Evolutionary conservation across 1,140 invertebrate genomes (phyloP).

Genomic region (Drosophila lacteicornis): DNA sequence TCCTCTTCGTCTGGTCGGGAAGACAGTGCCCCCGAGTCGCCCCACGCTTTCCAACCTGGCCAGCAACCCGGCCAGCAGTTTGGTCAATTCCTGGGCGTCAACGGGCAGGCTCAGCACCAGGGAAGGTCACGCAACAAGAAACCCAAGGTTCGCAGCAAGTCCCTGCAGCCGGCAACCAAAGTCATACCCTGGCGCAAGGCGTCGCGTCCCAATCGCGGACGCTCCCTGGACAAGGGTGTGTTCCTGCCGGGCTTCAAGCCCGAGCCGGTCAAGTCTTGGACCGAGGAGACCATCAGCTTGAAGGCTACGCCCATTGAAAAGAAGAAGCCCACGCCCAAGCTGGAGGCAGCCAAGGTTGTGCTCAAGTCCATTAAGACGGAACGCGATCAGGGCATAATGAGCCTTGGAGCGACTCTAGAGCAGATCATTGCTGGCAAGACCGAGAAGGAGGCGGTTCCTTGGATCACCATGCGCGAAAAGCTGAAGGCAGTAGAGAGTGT

Average conservation of each 20-base stretch:
- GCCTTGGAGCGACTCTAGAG: constrained; percentile 71
- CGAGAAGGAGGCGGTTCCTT: constrained; percentile 80
- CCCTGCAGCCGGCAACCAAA: constrained; percentile 76
- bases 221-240: constrained; percentile 77
- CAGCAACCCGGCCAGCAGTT: constrained; percentile 65
- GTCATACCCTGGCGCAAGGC: constrained; percentile 82
- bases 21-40: constrained; percentile 79
- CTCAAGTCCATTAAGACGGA: constrained; percentile 81
- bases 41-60: constrained; percentile 52
- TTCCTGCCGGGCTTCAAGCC: constrained; percentile 78
- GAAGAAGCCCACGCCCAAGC: constrained; percentile 79
- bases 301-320: constrained; percentile 85
- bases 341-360: constrained; percentile 79
- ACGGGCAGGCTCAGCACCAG: constrained; percentile 73
- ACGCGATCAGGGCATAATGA: constrained; percentile 83
- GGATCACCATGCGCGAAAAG: constrained; percentile 84
- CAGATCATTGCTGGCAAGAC: constrained; percentile 79
- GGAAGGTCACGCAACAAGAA: constrained; percentile 74
- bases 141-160: constrained; percentile 73
- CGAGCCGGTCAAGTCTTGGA: constrained; percentile 85
- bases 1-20: constrained; percentile 82
- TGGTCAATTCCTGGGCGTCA: constrained; percentile 74
- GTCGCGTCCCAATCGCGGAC: constrained; percentile 75
- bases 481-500: constrained; percentile 76
- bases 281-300: constrained; percentile 86